phyloP scores from a whole-genome alignment of 1,140 invertebrate species.

The Hypothenemus hampei region DNA sequence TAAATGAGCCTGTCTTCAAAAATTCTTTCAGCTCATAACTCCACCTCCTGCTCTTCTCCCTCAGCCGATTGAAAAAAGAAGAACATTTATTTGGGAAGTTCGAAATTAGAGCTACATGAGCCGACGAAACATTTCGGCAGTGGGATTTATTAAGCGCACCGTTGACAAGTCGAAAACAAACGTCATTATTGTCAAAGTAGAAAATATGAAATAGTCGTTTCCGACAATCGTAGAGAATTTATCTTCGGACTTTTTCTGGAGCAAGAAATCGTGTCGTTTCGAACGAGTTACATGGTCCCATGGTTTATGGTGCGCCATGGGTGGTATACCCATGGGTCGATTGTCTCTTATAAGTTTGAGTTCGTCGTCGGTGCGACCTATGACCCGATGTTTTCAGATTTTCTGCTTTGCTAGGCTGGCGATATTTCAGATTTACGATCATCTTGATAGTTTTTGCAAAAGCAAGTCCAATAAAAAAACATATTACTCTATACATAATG shows the following conservation, averaged over 20 bases:
- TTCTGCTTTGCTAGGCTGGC: constrained; percentile 18
- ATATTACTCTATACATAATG: too few relatives aligned
- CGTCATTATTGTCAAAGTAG: background rate
- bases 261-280: constrained; percentile 16
- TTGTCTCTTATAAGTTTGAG: constrained; percentile 20
- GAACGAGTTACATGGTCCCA: constrained; percentile 16
- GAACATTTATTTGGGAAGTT: background rate
- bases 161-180: too few relatives aligned
- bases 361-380: constrained; percentile 1
- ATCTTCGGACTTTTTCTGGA: constrained; percentile 11
- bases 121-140: background rate
- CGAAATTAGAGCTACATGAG: background rate
- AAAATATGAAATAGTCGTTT: constrained; percentile 1
- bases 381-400: constrained; percentile 20
- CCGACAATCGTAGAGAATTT: constrained; percentile 12
- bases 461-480: too few relatives aligned
- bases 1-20: constrained; percentile 20
- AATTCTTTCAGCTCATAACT: constrained; percentile 22
- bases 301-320: constrained; percentile 20
- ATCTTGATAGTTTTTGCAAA: too few relatives aligned
- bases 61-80: too few relatives aligned
- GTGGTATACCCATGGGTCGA: constrained; percentile 21
- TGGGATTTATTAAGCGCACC: background rate
- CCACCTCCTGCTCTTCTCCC: too few relatives aligned
- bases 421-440: constrained; percentile 22